Percentiles rank a stretch among this genome's conserved stretches.
Evolutionary conservation across 1,140 invertebrate species (phyloP).

Genomic region (Ceratina japonica): DNA sequence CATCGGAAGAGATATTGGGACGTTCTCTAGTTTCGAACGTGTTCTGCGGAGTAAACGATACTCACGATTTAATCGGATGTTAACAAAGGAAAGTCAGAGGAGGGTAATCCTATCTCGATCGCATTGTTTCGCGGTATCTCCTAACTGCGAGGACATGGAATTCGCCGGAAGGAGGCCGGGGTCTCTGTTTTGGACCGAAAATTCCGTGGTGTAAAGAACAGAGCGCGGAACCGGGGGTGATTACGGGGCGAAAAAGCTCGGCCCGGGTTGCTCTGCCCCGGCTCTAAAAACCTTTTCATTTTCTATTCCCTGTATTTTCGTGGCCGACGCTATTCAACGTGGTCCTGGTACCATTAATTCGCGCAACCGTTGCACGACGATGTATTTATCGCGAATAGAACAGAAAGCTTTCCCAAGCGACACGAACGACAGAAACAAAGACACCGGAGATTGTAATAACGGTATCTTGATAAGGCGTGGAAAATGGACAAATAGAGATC

Average conservation of each 20-base stretch:
- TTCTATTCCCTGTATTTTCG: neutral
- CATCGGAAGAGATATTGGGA: no score
- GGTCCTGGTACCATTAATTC: neutral
- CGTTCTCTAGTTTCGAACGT: neutral
- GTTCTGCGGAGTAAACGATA: neutral
- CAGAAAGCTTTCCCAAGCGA: neutral
- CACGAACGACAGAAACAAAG: neutral
- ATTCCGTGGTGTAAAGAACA: conserved; percentile 4
- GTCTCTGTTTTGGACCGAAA: conserved; percentile 11
- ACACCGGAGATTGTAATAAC: neutral
- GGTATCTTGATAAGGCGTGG: neutral
- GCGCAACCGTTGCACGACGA: neutral
- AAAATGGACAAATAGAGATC: neutral
- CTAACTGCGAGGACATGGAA: neutral
- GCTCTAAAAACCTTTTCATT: conserved; percentile 20
- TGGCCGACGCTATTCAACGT: neutral
- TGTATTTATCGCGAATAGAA: neutral
- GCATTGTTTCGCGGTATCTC: conserved; percentile 6
- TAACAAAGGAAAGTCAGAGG: neutral
- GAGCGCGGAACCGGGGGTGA: neutral
- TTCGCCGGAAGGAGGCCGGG: neutral
- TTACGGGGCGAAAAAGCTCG: neutral
- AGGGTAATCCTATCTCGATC: conserved; percentile 22
- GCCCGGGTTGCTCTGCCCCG: neutral
- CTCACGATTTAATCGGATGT: neutral